Evolutionary conservation across 1,140 invertebrate species (phyloP).

Genomic region (Drosophila obscura): DNA sequence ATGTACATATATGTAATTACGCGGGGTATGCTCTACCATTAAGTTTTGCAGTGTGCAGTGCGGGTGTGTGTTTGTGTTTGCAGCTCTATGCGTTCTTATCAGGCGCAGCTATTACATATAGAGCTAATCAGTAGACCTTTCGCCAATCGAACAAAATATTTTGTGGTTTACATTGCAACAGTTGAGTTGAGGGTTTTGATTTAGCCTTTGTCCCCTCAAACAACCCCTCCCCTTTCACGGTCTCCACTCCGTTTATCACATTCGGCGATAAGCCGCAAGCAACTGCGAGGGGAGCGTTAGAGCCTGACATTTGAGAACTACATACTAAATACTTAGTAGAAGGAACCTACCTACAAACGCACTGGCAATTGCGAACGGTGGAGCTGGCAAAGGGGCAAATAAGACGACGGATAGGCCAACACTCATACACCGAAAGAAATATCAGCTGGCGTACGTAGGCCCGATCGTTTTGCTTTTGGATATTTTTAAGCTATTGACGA

Average conservation of each 20-base stretch:
- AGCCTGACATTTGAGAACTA: constrained; percentile 36
- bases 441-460: constrained; percentile 30
- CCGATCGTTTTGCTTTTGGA: no score
- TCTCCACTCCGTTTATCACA: not conserved
- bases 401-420: constrained; percentile 45
- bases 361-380: constrained; percentile 28
- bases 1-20: constrained; percentile 34
- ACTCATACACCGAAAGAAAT: constrained; percentile 36
- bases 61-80: constrained; percentile 18
- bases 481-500: no score
- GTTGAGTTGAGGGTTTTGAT: not conserved
- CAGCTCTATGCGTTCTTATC: constrained; percentile 49
- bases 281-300: constrained; percentile 19
- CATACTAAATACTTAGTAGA: constrained; percentile 38
- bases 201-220: constrained; percentile 24
- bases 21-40: constrained; percentile 44
- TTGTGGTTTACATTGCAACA: constrained; percentile 40
- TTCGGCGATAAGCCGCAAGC: constrained; percentile 37
- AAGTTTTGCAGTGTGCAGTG: constrained; percentile 4
- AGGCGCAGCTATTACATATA: constrained; percentile 34
- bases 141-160: constrained; percentile 50
- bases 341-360: not conserved
- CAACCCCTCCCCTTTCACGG: not conserved
- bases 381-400: constrained; percentile 30
- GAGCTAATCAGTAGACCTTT: constrained; percentile 60